Base-by-base conservation (phyloP, 2,888 invertebrate species). In the Oxystoma pomonae region DNA sequence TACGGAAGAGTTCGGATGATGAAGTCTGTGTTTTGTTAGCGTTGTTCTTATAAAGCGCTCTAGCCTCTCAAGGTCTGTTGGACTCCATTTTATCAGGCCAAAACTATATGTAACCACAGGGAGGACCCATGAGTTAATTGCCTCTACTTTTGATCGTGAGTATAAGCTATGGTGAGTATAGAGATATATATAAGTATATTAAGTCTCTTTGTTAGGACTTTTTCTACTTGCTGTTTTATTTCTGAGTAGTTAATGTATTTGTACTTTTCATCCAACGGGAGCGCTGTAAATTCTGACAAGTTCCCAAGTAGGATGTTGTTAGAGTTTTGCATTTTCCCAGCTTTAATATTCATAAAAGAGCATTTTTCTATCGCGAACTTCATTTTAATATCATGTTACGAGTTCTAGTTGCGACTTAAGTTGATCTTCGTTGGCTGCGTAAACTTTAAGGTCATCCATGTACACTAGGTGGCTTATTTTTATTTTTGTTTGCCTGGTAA, bases 181-280 rank as follows among this genome's bases (percentile, higher is more conserved):
- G 53, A 59, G 55, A 55, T 21, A 51, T 59, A 17, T 56, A 21
- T 53, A 59, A 53, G 35, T 21, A 51, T 59, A 21, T 21, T 52
- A 21, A 17, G 21, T 17, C 21, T 3, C 5, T 35, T 35, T 35
- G 3, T 35, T 12, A 35, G 12, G 12, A 12, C 3, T 7, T 3
- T 35, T 35, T 12, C 5, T 35, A 35, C 3, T 35, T 35, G 3
- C 12, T 35, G 5, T 35, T 35, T 35, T 12, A 35, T 12, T 35
- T 35, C 35, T 7, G 35, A 7, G 12, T 35, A 12, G 35, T 35
- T 12, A 7, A 35, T 35, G 35, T 35, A 7, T 35, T 35, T 35
- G 12, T 35, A 35, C 3, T 35, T 35, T 35, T 35, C 35, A 7
- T 35, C 35, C 3, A 35, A 7, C 5, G 35, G 35, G 3, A 35